Percentiles rank a stretch among this genome's conserved stretches.
These are phyloP conservation scores for Tetranychus urticae DNA, from an alignment of 1,140 invertebrate genomes.

Conservation along the genomic window DNA sequence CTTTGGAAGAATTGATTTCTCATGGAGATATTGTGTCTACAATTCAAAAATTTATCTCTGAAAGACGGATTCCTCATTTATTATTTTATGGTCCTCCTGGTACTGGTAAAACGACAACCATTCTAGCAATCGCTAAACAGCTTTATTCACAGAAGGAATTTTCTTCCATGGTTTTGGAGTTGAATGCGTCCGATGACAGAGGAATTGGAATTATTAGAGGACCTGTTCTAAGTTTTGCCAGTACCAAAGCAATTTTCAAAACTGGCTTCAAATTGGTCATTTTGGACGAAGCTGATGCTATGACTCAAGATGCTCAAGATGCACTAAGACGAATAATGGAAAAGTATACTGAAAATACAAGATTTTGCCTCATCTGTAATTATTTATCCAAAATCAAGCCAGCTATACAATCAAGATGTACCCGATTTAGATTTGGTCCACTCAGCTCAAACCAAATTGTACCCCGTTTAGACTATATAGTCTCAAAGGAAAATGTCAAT, in stretches of 20 bases:
- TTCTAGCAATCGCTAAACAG: constrained; percentile 80
- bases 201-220: constrained; percentile 90
- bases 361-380: constrained; percentile 98
- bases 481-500: constrained; percentile 58
- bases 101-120: constrained; percentile 94
- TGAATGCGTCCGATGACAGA: constrained; percentile 97
- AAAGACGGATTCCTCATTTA: constrained; percentile 54
- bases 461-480: constrained; percentile 62
- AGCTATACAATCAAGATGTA: constrained; percentile 89
- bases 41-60: constrained; percentile 19
- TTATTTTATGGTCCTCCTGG: constrained; percentile 96
- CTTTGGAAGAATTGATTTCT: constrained; percentile 75
- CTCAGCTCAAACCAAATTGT: constrained; percentile 52
- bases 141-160: constrained; percentile 69
- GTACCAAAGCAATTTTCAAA: constrained; percentile 84
- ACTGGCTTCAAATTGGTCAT: constrained; percentile 88
- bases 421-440: constrained; percentile 87
- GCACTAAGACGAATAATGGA: constrained; percentile 91
- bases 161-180: constrained; percentile 47
- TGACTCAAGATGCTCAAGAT: constrained; percentile 99
- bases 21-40: constrained; percentile 91
- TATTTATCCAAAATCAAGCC: constrained; percentile 96
- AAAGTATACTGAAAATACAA: constrained; percentile 91
- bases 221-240: constrained; percentile 91
- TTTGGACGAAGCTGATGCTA: constrained; percentile 96